Evolutionary conservation across 2,113 vertebrate genomes (phyloP).

Genomic region (Leptodactylus fuscus): DNA sequence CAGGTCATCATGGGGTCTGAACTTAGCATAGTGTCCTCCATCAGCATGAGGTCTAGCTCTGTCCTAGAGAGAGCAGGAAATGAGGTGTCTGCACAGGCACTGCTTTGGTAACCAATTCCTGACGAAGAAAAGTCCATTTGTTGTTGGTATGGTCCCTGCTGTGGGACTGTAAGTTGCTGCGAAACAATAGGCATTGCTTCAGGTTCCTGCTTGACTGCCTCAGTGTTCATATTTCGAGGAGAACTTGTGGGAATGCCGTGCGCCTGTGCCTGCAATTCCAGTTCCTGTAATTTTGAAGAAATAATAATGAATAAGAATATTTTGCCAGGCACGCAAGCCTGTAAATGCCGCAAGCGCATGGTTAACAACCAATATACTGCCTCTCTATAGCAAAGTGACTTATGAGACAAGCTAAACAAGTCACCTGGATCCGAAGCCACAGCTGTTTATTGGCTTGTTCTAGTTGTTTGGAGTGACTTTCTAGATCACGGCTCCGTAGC

Average conservation of each 20-base stretch:
- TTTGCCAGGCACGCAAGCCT: neutral
- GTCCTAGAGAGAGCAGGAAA: conserved; percentile 84
- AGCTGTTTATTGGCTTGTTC: conserved; percentile 95
- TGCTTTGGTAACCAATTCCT: conserved; percentile 86
- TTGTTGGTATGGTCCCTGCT: conserved; percentile 77
- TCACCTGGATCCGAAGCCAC: conserved; percentile 93
- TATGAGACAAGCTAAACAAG: neutral
- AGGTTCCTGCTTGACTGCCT: conserved; percentile 90
- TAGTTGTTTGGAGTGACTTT: conserved; percentile 92
- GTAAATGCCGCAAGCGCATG: neutral
- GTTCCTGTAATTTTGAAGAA: conserved; percentile 78
- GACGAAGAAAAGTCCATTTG: conserved; percentile 87
- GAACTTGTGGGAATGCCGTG: conserved; percentile 89
- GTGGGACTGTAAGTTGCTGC: conserved; percentile 67
- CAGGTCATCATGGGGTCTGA: conserved; percentile 72
- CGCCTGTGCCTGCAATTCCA: conserved; percentile 94
- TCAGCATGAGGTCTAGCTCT: conserved; percentile 90
- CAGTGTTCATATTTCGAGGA: conserved; percentile 82
- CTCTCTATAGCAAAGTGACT: neutral
- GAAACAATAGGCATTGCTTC: conserved; percentile 76
- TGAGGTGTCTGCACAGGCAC: conserved; percentile 76
- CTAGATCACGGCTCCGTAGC: conserved; percentile 90
- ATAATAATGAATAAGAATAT: neutral
- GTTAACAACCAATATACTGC: neutral
- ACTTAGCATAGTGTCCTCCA: conserved; percentile 93